Evolutionary conservation across 2,888 invertebrate genomes (phyloP), one percentile per base, ranked within the genome.

Genomic region (Epinotia ramella): DNA sequence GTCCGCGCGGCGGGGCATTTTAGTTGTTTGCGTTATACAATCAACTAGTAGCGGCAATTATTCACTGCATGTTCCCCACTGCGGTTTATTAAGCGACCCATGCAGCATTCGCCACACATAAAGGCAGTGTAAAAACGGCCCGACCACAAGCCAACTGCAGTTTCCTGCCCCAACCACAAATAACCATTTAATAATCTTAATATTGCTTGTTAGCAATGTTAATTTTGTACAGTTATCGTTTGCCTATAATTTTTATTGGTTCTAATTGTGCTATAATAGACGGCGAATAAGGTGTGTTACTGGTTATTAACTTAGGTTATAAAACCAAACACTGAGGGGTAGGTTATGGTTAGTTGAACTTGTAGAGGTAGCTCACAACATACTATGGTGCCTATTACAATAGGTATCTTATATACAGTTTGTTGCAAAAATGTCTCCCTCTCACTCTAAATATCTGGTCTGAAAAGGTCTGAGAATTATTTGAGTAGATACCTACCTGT

Each of bases 161-260:
- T 88, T 92, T 93, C 92, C 93, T 91, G 91, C 84, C 85, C 76
- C 82, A 83, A 90, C 93, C 93, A 82, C 94, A 91, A 92, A 92
- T 87, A 86, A 88, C 88, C 89, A 67, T 76, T 76, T 76, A 76
- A 75, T 75, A 65, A 56, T 91, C 89, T 92, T 90, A 90, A 89
- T 90, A 87, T 83, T 82, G 82, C 85, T 87, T 80, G 87, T 90
- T 88, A 86, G 84, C 79, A 82, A 87, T 88, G 86, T 85, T 89
- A 89, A 91, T 91, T 86, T 84, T 83, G 80, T 81, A 86, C 86
- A 86, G 87, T 88, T 88, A 87, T 80, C 79, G 78, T 82, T 80
- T 77, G 74, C 70, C 70, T 76, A 82, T 87, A 85, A 88, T 87
- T 67, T 74, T 79, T 77, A 78, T 77, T 68, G 70, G 64, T 73